Conservation (phyloP, 2,797 vertebrate species). For the Crocodylus rhombifer region DNA sequence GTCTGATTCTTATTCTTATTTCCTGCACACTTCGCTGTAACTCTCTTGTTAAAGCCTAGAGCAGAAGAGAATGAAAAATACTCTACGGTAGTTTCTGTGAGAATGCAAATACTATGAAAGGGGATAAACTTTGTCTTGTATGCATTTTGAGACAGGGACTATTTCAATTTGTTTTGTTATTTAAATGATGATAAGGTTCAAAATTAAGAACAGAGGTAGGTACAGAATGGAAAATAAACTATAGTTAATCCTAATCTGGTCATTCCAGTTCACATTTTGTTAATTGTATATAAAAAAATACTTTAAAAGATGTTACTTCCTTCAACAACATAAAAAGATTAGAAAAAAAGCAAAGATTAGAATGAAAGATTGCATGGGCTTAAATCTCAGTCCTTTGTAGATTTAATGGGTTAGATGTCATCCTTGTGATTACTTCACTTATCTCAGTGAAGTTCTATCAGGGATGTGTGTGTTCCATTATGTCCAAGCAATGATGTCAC, state of each 20-base stretch:
- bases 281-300: neutral
- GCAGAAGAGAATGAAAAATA: neutral
- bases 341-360: neutral
- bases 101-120: constrained; percentile 15
- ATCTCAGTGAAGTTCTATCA: neutral
- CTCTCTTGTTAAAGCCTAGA: constrained; percentile 88
- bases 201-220: constrained; percentile 27
- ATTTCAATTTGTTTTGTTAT: neutral
- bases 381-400: neutral
- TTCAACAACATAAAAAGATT: neutral
- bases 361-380: neutral
- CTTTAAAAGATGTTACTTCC: neutral
- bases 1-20: constrained; percentile 85
- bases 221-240: neutral
- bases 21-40: constrained; percentile 86
- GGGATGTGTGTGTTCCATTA: neutral
- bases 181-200: neutral
- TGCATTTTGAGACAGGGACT: neutral
- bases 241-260: neutral
- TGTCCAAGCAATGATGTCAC: neutral
- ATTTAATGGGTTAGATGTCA: neutral
- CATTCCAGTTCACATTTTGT: neutral
- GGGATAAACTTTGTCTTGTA: fast-evolving
- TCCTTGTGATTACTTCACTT: neutral
- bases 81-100: neutral